Base-by-base conservation (phyloP, 2,797 vertebrate species). In the Sebastes aleutianus region DNA sequence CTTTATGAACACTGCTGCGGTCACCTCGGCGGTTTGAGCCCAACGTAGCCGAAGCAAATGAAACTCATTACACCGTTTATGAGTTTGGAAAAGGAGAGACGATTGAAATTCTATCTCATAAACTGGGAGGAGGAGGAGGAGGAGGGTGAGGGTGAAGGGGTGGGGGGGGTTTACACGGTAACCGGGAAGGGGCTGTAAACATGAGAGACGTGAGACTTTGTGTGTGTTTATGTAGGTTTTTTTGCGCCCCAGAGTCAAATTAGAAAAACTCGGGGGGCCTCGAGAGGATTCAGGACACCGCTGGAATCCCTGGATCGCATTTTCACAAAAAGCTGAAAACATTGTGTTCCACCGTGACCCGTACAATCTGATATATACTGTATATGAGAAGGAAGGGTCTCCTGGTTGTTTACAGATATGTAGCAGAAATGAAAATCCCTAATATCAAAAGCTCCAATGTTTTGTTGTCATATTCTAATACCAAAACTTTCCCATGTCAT, bases 31-130 rank as follows among this genome's bases (percentile, higher is more conserved):
- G 87, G 88, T 93, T 94, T 85, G 87, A 83, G 89, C 90, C 84
- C 92, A 85, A 90, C 86, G 80, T 81, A 92, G 89, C 89, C 87
- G 78, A 62, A 87, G 88, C 93, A 90, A 95, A 93, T 95, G 93
- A 89, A 93, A 94, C 87, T 93, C 92, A 94, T 95, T 94, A 95
- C 87, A 80, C 74, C 83, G 50, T 95, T 95, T 94, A 94, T 88
- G 89, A 94, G 92, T 85, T 88, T 14, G 62, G 89, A 90, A 84
- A 92, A 87, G 89, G 85, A 79, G 88, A 91, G 85, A 86, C 84
- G 89, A 92, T 91, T 95, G 93, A 92, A 92, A 94, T 91, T 89
- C 83, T 88, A 90, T 90, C 90, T 89, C 79, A 78, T 94, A 91
- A 95, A 94, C 82, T 31, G 18, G 63, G 61, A 31, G 63, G 53